A percentile compares a stretch with the other conserved stretches of the same genome.
These are phyloP conservation scores for Melanaphis sacchari DNA, from an alignment of 1,140 invertebrate species.

Conservation along the genomic window DNA sequence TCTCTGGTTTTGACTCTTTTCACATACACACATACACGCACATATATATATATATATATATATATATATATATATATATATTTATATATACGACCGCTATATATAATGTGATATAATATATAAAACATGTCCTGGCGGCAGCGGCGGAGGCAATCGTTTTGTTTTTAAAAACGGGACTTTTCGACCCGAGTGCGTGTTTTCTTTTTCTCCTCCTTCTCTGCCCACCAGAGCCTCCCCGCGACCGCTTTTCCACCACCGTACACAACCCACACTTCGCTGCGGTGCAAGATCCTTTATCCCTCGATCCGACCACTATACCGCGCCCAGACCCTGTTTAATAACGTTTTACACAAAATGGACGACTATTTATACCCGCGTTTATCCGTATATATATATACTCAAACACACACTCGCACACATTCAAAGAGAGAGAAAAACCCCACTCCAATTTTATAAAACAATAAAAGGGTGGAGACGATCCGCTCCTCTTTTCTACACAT, in stretches of 20 bases:
- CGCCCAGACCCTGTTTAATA: conserved; percentile 36
- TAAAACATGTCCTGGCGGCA: background rate
- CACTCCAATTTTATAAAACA: conserved; percentile 43
- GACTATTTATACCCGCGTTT: background rate
- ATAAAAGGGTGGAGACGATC: conserved; percentile 44
- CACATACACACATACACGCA: background rate
- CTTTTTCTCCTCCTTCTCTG: conserved; percentile 26
- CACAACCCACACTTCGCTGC: background rate
- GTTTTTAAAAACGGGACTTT: conserved; percentile 53
- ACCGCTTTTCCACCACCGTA: background rate
- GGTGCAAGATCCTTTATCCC: background rate
- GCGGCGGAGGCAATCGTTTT: conserved; percentile 18
- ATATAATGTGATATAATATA: conserved; percentile 18
- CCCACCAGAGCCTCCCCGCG: background rate
- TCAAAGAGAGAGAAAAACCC: conserved; percentile 23
- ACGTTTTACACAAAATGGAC: conserved; percentile 48
- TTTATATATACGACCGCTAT: background rate
- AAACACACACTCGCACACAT: background rate
- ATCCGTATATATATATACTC: background rate
- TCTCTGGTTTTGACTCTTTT: conserved; percentile 42
- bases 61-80: background rate
- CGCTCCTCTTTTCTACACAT: background rate
- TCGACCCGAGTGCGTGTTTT: conserved; percentile 42
- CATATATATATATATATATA: background rate
- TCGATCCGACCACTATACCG: background rate